Percentiles rank a stretch among this genome's conserved stretches.
Conservation (phyloP, 1,140 invertebrate species). For the Plodia interpunctella region DNA sequence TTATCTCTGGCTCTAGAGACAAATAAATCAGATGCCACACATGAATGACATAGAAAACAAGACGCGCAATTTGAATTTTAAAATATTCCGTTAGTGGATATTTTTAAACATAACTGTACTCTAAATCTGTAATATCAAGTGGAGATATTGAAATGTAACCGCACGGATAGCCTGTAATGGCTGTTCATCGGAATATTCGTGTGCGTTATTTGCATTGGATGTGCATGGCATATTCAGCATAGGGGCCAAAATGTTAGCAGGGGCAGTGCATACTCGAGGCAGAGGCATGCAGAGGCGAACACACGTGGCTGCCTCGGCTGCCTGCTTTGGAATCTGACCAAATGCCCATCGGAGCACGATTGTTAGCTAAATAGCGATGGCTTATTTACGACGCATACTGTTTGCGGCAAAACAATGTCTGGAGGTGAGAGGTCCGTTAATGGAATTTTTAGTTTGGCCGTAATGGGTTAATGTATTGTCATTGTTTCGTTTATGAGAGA, state of each 20-base stretch:
- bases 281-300: constrained; percentile 67
- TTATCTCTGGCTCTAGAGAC: background rate
- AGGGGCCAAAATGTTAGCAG: constrained; percentile 61
- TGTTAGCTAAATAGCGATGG: constrained; percentile 67
- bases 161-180: constrained; percentile 7
- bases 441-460: constrained; percentile 20
- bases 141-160: background rate
- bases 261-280: constrained; percentile 57
- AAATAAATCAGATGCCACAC: constrained; percentile 1
- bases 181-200: constrained; percentile 33
- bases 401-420: constrained; percentile 25
- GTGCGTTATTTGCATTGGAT: constrained; percentile 52
- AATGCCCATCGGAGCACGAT: constrained; percentile 69
- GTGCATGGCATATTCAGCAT: constrained; percentile 68
- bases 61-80: background rate
- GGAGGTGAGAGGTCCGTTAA: constrained; percentile 19
- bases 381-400: constrained; percentile 60
- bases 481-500: background rate
- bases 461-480: background rate
- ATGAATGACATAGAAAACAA: constrained; percentile 12
- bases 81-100: constrained; percentile 1
- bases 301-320: constrained; percentile 67
- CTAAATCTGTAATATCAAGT: constrained; percentile 4
- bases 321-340: constrained; percentile 69
- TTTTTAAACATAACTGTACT: constrained; percentile 1